phyloP scores from a whole-genome alignment of 2,113 vertebrate genomes.

The Theristicus caerulescens region DNA sequence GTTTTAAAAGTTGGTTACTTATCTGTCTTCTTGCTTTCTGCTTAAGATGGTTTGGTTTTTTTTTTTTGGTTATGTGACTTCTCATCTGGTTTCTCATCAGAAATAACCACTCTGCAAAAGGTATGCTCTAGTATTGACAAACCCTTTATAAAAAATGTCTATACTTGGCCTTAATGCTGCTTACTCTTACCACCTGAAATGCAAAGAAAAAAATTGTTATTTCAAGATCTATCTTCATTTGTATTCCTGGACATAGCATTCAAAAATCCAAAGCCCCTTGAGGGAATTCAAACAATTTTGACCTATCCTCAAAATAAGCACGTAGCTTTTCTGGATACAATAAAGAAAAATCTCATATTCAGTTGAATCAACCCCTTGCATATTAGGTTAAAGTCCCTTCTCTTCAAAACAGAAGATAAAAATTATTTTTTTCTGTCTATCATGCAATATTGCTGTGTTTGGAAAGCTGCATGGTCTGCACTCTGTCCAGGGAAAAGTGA shows the following conservation, averaged over 20 bases:
- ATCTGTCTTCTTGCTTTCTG: not conserved
- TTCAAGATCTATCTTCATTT: not conserved
- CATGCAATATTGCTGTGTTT: not conserved
- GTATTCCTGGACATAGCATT: not conserved
- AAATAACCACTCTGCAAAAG: not conserved
- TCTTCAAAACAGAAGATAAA: slow-evolving; percentile 10
- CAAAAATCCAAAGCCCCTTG: not conserved
- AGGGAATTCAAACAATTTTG: slow-evolving; percentile 15
- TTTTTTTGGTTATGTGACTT: not conserved
- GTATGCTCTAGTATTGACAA: not conserved
- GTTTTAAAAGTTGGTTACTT: not conserved
- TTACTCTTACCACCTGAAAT: not conserved
- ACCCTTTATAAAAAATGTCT: not conserved
- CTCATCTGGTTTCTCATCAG: not conserved
- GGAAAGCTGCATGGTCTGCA: slow-evolving; percentile 17
- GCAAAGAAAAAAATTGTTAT: not conserved
- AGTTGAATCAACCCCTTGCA: not conserved
- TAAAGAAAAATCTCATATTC: slow-evolving; percentile 28
- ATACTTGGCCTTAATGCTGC: not conserved
- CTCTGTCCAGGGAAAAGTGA: not conserved
- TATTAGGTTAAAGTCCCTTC: slow-evolving; percentile 39
- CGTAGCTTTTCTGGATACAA: not conserved
- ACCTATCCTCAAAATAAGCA: not conserved
- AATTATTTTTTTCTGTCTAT: not conserved
- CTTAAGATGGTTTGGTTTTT: not conserved